Evolutionary conservation across 2,113 vertebrate genomes (phyloP).

Genomic region (Thalassarche chlororhynchos): DNA sequence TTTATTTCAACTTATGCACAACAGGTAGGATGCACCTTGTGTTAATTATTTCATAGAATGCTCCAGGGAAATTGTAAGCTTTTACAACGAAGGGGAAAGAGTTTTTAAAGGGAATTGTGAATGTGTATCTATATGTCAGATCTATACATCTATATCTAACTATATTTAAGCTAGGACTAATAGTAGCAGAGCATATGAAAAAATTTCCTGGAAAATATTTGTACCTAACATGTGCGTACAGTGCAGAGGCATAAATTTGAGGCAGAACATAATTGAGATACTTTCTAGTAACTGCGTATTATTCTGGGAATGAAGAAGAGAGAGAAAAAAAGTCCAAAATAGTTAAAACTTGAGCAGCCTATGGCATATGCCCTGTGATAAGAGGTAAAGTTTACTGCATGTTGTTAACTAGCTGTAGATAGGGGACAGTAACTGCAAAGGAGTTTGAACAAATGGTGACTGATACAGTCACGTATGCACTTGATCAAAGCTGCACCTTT

Average conservation of each 20-base stretch:
- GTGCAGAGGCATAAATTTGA: background rate
- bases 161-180: background rate
- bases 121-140: background rate
- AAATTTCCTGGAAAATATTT: background rate
- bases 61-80: background rate
- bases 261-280: background rate
- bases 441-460: background rate
- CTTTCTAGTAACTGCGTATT: background rate
- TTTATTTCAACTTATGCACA: background rate
- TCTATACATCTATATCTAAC: background rate
- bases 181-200: background rate
- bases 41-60: background rate
- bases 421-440: background rate
- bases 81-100: background rate
- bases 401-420: background rate
- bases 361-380: background rate
- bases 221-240: background rate
- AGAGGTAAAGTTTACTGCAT: background rate
- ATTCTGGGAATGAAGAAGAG: background rate
- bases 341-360: background rate
- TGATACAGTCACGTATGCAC: rapidly evolving
- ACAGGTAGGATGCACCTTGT: slow-evolving; percentile 52
- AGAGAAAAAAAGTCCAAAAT: background rate
- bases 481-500: background rate
- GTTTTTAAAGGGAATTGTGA: background rate